Conservation (phyloP, 2,113 vertebrate species). For the Pomatorhinus ruficollis region DNA sequence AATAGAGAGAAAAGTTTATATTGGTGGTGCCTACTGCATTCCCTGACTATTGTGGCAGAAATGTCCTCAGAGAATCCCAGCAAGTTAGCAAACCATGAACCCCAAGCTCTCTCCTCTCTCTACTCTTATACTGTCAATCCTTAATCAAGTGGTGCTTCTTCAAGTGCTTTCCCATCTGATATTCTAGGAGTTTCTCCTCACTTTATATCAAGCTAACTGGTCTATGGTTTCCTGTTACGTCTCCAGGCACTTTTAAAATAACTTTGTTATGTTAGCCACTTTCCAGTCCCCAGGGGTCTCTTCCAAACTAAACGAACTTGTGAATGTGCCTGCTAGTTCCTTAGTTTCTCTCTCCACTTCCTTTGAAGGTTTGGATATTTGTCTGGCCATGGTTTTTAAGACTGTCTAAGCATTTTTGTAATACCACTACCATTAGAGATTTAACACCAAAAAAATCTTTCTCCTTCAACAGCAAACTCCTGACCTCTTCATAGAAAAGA, state of each 20-base stretch:
- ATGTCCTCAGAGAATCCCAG: conserved; percentile 11
- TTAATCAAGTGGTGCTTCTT: conserved; percentile 70
- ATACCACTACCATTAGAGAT: background rate
- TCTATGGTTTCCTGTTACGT: conserved; percentile 58
- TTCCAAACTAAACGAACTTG: conserved; percentile 67
- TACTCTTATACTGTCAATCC: conserved; percentile 5
- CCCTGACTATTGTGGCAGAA: background rate
- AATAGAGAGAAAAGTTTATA: background rate
- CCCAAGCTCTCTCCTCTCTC: background rate
- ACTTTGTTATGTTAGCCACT: conserved; percentile 46
- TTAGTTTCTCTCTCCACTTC: conserved; percentile 46
- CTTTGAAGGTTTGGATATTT: conserved; percentile 27
- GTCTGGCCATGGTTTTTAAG: conserved; percentile 24
- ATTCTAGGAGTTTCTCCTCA: conserved; percentile 54
- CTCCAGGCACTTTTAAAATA: conserved; percentile 60
- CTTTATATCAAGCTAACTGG: conserved; percentile 56
- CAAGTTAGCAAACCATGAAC: conserved; percentile 16
- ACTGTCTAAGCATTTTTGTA: conserved; percentile 22
- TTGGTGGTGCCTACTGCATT: background rate
- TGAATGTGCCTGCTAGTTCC: conserved; percentile 62
- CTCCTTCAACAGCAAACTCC: background rate
- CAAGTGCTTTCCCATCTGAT: conserved; percentile 56
- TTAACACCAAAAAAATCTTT: background rate
- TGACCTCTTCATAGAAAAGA: background rate
- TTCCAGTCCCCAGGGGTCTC: conserved; percentile 60